These are phyloP conservation scores for Drosophila stalkeri DNA, from an alignment of 2,888 invertebrate genomes.

Conservation along the genomic window DNA sequence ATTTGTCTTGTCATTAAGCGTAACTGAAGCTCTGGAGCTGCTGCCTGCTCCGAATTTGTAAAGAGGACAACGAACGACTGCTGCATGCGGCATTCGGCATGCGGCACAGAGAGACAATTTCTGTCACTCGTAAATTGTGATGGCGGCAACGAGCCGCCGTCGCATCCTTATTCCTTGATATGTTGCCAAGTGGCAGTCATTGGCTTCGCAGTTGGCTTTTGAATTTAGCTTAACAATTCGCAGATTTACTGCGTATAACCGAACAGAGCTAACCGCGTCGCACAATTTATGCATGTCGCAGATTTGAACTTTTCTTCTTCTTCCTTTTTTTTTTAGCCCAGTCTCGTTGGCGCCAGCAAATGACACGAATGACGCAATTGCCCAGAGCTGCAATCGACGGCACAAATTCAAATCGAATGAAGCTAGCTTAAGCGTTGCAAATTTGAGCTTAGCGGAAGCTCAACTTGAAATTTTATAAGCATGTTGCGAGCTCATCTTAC, in stretches of 20 bases:
- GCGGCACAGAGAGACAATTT: slow-evolving; percentile 57
- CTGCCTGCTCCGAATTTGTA: slow-evolving; percentile 35
- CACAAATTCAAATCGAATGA: slow-evolving; percentile 20
- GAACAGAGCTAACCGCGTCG: slow-evolving; percentile 56
- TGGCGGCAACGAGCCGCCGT: slow-evolving; percentile 78
- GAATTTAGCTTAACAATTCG: slow-evolving; percentile 69
- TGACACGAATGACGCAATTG: slow-evolving; percentile 58
- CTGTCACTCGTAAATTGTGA: slow-evolving; percentile 78
- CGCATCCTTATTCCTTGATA: slow-evolving; percentile 63
- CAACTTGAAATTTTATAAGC: too few relatives aligned
- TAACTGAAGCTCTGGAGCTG: slow-evolving; percentile 32
- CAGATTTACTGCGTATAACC: slow-evolving; percentile 65
- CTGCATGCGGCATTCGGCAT: slow-evolving; percentile 13
- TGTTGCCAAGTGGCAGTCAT: slow-evolving; percentile 77
- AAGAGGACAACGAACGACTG: slow-evolving; percentile 4
- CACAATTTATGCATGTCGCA: slow-evolving; percentile 68
- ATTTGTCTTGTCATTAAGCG: slow-evolving; percentile 76
- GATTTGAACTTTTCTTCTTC: slow-evolving; percentile 43
- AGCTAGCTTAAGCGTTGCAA: background rate
- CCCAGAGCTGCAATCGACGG: slow-evolving; percentile 25
- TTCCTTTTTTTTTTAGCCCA: slow-evolving; percentile 7
- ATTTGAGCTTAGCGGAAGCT: background rate
- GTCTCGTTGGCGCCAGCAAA: slow-evolving; percentile 59
- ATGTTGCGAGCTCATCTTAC: too few relatives aligned
- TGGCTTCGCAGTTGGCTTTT: slow-evolving; percentile 64